These are phyloP conservation scores for Pygocentrus nattereri DNA, from an alignment of 2,797 vertebrate species.

Conservation along the genomic window DNA sequence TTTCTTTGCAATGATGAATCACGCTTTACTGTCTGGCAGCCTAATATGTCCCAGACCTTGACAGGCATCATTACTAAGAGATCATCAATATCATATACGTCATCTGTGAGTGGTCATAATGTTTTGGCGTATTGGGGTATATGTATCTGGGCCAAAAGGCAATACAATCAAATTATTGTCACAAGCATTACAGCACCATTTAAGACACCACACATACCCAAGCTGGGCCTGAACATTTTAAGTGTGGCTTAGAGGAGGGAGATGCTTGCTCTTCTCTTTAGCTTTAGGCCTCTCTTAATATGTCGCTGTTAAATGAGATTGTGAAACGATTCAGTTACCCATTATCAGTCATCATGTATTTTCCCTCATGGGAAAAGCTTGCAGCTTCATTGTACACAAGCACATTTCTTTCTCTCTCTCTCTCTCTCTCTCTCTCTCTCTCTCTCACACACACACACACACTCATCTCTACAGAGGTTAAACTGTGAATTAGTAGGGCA, in stretches of 20 bases:
- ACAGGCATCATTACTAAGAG: no score
- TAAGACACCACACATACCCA: no score
- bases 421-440: neutral
- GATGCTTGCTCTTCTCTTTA: neutral
- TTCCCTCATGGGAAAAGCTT: slow-evolving; percentile 14
- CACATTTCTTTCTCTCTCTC: neutral
- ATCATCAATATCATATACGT: no score
- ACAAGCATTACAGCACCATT: no score
- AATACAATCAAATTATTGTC: no score
- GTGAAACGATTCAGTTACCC: neutral
- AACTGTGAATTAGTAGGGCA: neutral
- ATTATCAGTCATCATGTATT: slow-evolving; percentile 18
- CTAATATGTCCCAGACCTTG: no score
- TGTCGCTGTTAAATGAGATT: neutral
- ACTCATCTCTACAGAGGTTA: neutral
- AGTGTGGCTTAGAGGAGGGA: neutral
- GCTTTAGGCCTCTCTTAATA: neutral
- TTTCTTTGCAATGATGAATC: no score
- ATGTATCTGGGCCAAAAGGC: no score
- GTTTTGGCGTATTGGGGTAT: no score
- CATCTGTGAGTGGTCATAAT: no score
- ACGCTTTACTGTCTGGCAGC: no score
- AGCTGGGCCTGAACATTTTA: no score
- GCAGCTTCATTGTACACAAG: neutral
- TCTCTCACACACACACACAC: neutral